Evolutionary conservation across 2,113 vertebrate genomes (phyloP).

Genomic region (Tupaia tana): DNA sequence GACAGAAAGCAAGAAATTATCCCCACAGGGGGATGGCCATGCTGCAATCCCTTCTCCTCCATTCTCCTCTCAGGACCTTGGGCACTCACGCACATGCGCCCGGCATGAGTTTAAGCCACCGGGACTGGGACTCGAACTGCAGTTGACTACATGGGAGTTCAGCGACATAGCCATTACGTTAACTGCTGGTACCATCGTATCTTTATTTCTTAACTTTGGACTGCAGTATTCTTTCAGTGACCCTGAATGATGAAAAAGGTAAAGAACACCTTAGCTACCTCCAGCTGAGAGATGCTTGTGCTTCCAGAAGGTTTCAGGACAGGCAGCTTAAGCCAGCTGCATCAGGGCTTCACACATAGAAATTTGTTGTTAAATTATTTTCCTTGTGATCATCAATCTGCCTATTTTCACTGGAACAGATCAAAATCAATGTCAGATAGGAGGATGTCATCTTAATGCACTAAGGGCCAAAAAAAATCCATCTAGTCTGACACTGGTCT

Average conservation of each 20-base stretch:
- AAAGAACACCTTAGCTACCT: neutral
- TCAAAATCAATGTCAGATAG: neutral
- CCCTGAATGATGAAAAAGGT: neutral
- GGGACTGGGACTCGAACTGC: too few relatives aligned
- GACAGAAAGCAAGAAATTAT: too few relatives aligned
- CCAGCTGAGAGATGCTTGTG: neutral
- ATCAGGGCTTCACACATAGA: neutral
- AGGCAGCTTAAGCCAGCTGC: neutral
- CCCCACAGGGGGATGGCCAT: too few relatives aligned
- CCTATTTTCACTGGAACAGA: neutral
- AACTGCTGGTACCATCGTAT: too few relatives aligned
- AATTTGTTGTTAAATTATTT: neutral
- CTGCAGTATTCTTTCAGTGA: neutral
- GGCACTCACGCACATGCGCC: too few relatives aligned
- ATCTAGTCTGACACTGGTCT: neutral
- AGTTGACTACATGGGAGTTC: too few relatives aligned
- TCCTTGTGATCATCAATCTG: neutral
- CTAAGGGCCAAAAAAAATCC: neutral
- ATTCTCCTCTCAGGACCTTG: too few relatives aligned
- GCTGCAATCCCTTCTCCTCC: too few relatives aligned
- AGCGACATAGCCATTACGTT: too few relatives aligned
- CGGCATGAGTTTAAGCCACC: too few relatives aligned
- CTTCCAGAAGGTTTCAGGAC: neutral
- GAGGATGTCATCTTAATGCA: neutral
- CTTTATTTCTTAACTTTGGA: neutral